phyloP scores from a whole-genome alignment of 2,888 invertebrate genomes.

The Anthoptus insignis region DNA sequence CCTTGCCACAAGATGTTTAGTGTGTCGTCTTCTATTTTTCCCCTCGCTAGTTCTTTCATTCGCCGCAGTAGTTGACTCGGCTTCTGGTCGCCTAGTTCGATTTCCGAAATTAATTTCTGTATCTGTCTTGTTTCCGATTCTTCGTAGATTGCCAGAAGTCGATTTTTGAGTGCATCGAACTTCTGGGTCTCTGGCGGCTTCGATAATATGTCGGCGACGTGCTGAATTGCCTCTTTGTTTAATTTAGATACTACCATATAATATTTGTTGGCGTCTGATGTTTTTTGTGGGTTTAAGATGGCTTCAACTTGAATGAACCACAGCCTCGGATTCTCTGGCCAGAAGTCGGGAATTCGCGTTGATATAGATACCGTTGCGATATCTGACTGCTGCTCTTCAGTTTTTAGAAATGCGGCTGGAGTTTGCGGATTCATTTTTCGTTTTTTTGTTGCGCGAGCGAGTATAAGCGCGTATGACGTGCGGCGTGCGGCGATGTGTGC shows the following conservation, averaged over 20 bases:
- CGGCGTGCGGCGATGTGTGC: no score
- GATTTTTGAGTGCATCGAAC: neutral
- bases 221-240: neutral
- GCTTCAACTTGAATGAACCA: constrained; percentile 6
- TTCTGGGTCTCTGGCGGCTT: neutral
- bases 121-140: constrained; percentile 1
- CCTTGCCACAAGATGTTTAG: constrained; percentile 5
- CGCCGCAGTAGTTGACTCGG: constrained; percentile 25
- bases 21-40: constrained; percentile 8
- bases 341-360: neutral
- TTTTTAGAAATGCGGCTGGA: no score
- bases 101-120: neutral
- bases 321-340: neutral
- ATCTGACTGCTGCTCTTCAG: no score
- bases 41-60: neutral
- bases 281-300: neutral
- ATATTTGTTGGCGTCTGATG: neutral
- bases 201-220: neutral
- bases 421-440: no score
- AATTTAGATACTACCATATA: neutral
- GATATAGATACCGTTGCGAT: no score
- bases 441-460: no score
- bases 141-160: neutral
- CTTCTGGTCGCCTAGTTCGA: constrained; percentile 30
- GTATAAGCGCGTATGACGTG: no score